Conservation (phyloP, 2,888 invertebrate genomes). For the Vesta saturnalis region DNA sequence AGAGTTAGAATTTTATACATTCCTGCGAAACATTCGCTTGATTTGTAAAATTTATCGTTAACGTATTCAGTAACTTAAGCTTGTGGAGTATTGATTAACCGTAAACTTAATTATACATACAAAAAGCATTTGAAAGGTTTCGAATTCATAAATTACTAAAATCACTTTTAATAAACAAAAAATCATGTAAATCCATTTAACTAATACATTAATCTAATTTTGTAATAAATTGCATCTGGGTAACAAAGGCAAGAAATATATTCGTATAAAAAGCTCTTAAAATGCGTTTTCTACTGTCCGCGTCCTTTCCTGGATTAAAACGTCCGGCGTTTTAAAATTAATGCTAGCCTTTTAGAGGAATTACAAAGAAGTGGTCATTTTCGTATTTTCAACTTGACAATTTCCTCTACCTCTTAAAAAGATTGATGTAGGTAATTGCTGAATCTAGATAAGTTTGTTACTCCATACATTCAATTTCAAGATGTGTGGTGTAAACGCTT, state of each 20-base stretch:
- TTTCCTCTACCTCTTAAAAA: slow-evolving; percentile 43
- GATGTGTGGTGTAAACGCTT: no score
- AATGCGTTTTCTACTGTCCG: slow-evolving; percentile 50
- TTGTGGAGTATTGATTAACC: no score
- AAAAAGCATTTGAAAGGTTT: no score
- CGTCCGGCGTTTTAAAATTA: slow-evolving; percentile 55
- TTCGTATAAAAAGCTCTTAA: slow-evolving; percentile 51
- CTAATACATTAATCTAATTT: slow-evolving; percentile 34
- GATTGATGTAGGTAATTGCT: slow-evolving; percentile 45
- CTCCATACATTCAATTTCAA: neutral
- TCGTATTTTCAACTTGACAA: slow-evolving; percentile 43
- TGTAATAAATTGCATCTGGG: slow-evolving; percentile 36
- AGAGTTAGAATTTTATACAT: no score
- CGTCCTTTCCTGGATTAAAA: slow-evolving; percentile 54
- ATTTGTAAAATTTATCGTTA: no score
- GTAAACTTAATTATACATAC: no score
- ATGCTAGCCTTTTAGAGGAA: slow-evolving; percentile 52
- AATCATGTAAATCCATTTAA: neutral
- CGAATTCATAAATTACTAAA: no score
- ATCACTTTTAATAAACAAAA: no score
- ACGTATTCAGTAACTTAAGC: no score
- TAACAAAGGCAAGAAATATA: slow-evolving; percentile 48
- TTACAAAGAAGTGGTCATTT: slow-evolving; percentile 53
- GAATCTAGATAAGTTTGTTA: slow-evolving; percentile 20
- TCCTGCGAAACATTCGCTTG: no score